Evolutionary conservation across 2,797 vertebrate genomes (phyloP).

Genomic region (Artibeus jamaicensis): DNA sequence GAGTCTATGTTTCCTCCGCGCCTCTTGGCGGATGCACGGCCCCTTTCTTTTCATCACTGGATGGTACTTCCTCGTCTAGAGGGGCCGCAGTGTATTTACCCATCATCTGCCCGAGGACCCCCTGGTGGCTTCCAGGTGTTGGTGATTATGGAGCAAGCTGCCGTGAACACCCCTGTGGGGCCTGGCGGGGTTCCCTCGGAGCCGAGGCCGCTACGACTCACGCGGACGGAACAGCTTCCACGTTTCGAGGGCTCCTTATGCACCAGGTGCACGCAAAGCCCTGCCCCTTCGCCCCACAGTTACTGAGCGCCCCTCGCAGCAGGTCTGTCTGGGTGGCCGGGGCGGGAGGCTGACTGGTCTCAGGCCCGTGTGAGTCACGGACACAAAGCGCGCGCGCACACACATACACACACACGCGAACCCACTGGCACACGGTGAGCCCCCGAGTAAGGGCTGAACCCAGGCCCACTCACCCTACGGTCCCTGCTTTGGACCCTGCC

Average conservation of each 20-base stretch:
- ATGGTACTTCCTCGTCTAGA: fast-evolving
- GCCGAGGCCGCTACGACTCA: background rate
- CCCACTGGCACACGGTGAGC: fast-evolving
- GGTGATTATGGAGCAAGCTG: background rate
- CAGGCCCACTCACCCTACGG: background rate
- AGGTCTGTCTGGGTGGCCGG: background rate
- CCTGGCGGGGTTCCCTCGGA: fast-evolving
- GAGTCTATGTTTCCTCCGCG: fast-evolving
- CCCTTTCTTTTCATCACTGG: too few species aligned
- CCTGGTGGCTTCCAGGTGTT: background rate
- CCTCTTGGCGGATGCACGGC: background rate
- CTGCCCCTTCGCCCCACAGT: fast-evolving
- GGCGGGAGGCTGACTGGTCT: fast-evolving
- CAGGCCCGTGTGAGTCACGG: background rate
- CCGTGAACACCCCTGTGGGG: fast-evolving
- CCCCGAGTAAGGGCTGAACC: background rate
- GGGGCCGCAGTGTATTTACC: background rate
- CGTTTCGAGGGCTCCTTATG: fast-evolving
- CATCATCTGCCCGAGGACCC: fast-evolving
- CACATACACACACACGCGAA: too few species aligned
- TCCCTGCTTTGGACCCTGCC: background rate
- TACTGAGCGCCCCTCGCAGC: fast-evolving
- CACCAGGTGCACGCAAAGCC: fast-evolving
- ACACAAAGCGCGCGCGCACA: too few species aligned
- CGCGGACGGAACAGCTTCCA: fast-evolving